Percentiles rank a stretch among this genome's conserved stretches.
Evolutionary conservation across 2,888 invertebrate genomes (phyloP).

Genomic region (Dione juno): DNA sequence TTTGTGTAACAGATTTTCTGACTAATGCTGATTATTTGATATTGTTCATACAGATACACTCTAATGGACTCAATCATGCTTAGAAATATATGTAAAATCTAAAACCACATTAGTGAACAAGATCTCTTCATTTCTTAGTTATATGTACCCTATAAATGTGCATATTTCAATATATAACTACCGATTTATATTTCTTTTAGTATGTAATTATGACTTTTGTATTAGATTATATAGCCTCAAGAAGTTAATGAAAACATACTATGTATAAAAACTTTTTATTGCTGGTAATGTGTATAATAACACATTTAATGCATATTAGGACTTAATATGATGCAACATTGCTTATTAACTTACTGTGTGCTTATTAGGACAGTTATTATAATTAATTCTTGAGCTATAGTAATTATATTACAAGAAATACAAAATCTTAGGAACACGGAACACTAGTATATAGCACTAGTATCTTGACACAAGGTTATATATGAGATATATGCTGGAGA

Average conservation of each 20-base stretch:
- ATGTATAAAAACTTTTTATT: background rate
- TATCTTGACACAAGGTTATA: too few relatives aligned
- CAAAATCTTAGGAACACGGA: too few relatives aligned
- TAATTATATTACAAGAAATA: too few relatives aligned
- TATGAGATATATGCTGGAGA: too few relatives aligned
- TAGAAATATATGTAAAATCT: too few relatives aligned
- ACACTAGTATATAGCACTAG: too few relatives aligned
- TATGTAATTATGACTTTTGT: conserved; percentile 29
- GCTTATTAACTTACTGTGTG: background rate
- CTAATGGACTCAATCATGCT: too few relatives aligned
- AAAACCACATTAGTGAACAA: background rate
- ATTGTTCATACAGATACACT: too few relatives aligned
- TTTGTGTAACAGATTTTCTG: background rate
- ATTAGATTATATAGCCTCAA: conserved; percentile 29
- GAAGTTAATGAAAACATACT: conserved; percentile 34
- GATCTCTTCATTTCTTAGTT: conserved; percentile 25
- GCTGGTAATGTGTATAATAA: background rate
- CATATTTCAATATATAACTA: conserved; percentile 28
- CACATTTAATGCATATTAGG: background rate
- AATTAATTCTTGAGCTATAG: too few relatives aligned
- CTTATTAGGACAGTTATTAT: background rate
- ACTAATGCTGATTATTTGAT: background rate
- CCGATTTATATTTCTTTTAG: conserved; percentile 32
- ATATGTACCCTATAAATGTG: conserved; percentile 1
- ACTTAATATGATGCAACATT: background rate